Conservation (phyloP, 1,140 invertebrate species). For the Wiebesia pumilae region DNA sequence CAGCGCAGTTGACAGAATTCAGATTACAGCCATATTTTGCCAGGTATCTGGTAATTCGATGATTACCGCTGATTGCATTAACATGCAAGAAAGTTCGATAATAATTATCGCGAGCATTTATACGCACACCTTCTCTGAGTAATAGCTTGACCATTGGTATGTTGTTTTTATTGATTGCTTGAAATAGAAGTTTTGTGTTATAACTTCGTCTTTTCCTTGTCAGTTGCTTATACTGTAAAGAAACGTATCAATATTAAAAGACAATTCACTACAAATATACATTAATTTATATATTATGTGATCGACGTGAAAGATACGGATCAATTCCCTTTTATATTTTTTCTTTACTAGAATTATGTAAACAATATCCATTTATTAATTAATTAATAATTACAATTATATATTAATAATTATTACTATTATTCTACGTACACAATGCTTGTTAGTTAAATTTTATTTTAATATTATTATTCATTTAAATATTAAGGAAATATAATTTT, state of each 20-base stretch:
- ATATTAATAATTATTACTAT: no score
- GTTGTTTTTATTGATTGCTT: not conserved
- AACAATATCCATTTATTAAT: no score
- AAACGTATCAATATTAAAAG: not conserved
- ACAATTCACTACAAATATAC: not conserved
- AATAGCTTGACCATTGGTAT: not conserved
- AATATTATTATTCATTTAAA: no score
- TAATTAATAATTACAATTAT: no score
- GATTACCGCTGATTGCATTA: constrained; percentile 12
- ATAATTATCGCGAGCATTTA: constrained; percentile 2
- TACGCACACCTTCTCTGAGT: constrained; percentile 1
- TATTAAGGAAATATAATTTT: no score
- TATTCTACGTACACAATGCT: no score
- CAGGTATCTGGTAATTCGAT: not conserved
- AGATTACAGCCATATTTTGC: not conserved
- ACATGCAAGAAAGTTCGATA: not conserved
- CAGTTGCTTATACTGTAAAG: not conserved
- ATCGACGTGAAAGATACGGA: no score
- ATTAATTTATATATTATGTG: not conserved
- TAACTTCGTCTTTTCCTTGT: constrained; percentile 3
- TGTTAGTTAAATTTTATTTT: no score
- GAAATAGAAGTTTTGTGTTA: not conserved
- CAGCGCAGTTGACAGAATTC: not conserved
- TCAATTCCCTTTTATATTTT: no score
- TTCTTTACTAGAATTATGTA: no score